A percentile compares a stretch with the other conserved stretches of the same genome.
phyloP scores from a whole-genome alignment of 2,113 vertebrate species.

The Lophura nycthemera region DNA sequence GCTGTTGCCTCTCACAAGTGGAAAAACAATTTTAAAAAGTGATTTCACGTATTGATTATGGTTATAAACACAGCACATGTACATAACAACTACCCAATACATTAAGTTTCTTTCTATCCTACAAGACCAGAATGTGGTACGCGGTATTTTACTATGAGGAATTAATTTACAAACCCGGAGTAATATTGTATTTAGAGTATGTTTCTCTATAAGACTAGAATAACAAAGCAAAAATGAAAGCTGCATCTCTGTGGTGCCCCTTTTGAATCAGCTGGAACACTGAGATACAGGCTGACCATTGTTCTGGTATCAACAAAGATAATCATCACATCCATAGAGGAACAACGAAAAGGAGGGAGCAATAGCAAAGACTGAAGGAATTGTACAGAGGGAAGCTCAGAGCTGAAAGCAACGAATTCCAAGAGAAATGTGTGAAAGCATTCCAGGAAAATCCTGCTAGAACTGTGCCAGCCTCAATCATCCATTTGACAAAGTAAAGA shows the following conservation, averaged over 20 bases:
- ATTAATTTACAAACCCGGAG: neutral
- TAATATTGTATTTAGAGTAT: neutral
- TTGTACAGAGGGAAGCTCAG: accelerated
- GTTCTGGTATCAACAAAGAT: neutral
- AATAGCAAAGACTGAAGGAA: neutral
- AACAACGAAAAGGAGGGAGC: neutral
- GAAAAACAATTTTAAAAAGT: neutral
- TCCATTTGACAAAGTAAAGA: neutral
- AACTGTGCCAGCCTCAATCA: neutral
- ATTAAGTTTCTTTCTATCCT: neutral
- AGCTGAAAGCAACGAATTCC: neutral
- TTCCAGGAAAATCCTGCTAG: neutral
- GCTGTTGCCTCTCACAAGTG: neutral
- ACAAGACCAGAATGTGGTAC: neutral
- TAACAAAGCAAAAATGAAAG: neutral
- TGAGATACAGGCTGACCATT: neutral
- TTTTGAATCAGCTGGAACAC: neutral
- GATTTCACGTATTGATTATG: neutral
- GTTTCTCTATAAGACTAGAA: neutral
- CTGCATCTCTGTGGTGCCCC: neutral
- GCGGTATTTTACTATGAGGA: neutral
- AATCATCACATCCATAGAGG: neutral
- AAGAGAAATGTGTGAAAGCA: neutral
- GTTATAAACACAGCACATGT: neutral
- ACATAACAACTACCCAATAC: neutral